Base-by-base conservation (phyloP, 2,113 vertebrate species). In the Panthera uncia region DNA sequence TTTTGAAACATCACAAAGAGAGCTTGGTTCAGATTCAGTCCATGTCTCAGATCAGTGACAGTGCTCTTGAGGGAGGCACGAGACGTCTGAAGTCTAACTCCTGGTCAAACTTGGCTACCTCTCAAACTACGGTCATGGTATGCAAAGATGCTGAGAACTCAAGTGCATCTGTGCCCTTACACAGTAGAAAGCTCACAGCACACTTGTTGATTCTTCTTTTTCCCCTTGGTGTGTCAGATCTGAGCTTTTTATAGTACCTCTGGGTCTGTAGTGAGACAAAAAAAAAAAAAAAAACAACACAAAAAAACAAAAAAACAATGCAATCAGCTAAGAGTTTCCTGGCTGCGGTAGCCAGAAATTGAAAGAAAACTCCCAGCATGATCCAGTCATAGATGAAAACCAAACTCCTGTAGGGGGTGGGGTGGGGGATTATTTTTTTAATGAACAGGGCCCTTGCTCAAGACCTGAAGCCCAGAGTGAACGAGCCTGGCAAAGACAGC, bases 311-410 rank as follows among this genome's bases (percentile, higher is more conserved):
- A 78, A 38, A 57, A 95, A 89, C 95, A 97, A 96, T 79, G 71
- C 73, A 96, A 52, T 95, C 90, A 96, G 92, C 92, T 89, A 85
- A 61, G 48, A 91, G 76, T 38, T 92, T 91, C 25, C 78, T 94
- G 78, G 13, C 89, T 86, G n/a, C 1, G 0, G 71, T 83, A 95
- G 97, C 76, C 76, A 95, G 90, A 94, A 82, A 29, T 66, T 48
- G 63, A 97, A 95, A 96, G 81, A 89, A 83, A 97, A 94, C 86
- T 94, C 85, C 66, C 97, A 91, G 65, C 8, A 63, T 52, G 93
- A 97, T 69, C 57, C 88, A 80, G 29, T 66, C 33, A 18, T 8
- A 90, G 65, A 96, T 91, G 91, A 86, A 97, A 98, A 94, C 74
- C 90, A 88, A 95, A 96, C 38, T 88, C 90, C 41, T 81, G 11